These are phyloP conservation scores for Choristoneura fumiferana DNA, from an alignment of 1,140 invertebrate species.

Conservation along the genomic window DNA sequence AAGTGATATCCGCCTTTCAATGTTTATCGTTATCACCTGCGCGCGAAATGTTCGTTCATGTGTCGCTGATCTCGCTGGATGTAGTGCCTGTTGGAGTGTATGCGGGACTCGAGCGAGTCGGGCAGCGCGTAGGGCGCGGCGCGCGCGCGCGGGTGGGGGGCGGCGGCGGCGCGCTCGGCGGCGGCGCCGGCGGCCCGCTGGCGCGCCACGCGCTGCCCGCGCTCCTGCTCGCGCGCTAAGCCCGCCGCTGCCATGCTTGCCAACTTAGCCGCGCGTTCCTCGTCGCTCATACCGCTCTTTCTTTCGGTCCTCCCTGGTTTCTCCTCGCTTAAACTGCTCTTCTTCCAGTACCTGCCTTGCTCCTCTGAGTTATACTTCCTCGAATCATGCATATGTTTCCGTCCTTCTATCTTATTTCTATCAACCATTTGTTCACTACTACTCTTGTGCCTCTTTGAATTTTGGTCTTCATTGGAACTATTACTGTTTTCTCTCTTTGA, in stretches of 20 bases:
- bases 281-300: slow-evolving; percentile 64
- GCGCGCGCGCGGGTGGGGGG: slow-evolving; percentile 19
- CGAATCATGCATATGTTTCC: too few species aligned
- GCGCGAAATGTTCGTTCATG: slow-evolving; percentile 67
- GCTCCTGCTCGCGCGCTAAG: slow-evolving; percentile 47
- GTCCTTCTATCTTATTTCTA: too few species aligned
- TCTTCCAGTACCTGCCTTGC: not conserved
- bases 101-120: slow-evolving; percentile 57
- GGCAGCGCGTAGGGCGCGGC: slow-evolving; percentile 46
- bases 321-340: slow-evolving; percentile 18
- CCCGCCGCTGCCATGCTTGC: slow-evolving; percentile 87
- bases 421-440: not conserved
- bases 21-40: slow-evolving; percentile 33
- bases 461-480: not conserved
- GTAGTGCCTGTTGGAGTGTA: slow-evolving; percentile 66
- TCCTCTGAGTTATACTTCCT: not conserved
- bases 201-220: slow-evolving; percentile 49
- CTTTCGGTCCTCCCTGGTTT: slow-evolving; percentile 26
- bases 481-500: not conserved
- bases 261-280: slow-evolving; percentile 85
- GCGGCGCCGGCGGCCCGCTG: slow-evolving; percentile 46
- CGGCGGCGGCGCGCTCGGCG: slow-evolving; percentile 28
- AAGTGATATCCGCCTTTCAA: too few species aligned
- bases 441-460: not conserved
- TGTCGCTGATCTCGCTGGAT: slow-evolving; percentile 60